These are phyloP conservation scores for Stomorhina lunata DNA, from an alignment of 2,888 invertebrate species.

Conservation along the genomic window DNA sequence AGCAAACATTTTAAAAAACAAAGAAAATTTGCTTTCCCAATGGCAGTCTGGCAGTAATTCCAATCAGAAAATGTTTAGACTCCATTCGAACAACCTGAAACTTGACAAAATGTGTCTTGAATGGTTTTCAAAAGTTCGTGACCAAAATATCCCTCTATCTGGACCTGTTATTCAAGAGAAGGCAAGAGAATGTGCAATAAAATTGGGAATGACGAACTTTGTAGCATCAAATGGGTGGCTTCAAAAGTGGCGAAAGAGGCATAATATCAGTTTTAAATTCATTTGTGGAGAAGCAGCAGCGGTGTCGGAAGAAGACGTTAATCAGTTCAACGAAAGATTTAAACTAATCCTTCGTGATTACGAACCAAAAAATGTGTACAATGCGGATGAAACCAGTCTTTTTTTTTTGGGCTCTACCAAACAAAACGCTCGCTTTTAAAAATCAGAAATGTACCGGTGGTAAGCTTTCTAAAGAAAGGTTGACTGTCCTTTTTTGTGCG, in stretches of 20 bases:
- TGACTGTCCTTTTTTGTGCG: neutral
- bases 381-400: neutral
- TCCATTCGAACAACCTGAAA: neutral
- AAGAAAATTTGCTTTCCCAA: neutral
- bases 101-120: conserved; percentile 14
- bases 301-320: neutral
- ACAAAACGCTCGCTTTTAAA: too few species aligned
- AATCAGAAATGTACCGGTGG: too few species aligned
- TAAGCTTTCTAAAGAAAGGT: too few species aligned
- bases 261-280: conserved; percentile 6
- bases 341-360: neutral
- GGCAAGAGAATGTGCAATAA: conserved; percentile 5
- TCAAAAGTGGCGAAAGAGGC: neutral
- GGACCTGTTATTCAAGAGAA: neutral
- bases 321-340: conserved; percentile 1
- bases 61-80: neutral
- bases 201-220: neutral
- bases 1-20: neutral
- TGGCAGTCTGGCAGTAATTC: neutral
- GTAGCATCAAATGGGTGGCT: conserved; percentile 2
- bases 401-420: too few species aligned
- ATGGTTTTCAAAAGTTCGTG: conserved; percentile 2
- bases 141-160: neutral
- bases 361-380: conserved; percentile 8
- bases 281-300: neutral